Evolutionary conservation across 2,113 vertebrate species (phyloP).

Genomic region (Pandion haliaetus): DNA sequence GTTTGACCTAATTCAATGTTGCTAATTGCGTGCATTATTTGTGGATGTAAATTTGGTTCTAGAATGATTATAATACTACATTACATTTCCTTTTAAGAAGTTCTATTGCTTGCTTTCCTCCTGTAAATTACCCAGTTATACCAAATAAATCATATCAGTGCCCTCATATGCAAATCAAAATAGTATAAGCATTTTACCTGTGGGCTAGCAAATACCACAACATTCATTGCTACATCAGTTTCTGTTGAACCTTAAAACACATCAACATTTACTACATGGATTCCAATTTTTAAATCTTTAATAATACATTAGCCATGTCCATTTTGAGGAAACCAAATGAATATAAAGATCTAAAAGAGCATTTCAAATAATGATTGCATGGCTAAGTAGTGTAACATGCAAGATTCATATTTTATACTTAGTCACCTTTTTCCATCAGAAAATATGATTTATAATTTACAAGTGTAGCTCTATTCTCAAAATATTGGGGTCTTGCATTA

Average conservation of each 20-base stretch:
- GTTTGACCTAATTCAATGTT: background rate
- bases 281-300: constrained; percentile 43
- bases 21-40: background rate
- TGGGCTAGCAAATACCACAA: background rate
- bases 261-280: constrained; percentile 12
- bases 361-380: constrained; percentile 14
- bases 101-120: background rate
- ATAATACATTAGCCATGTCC: constrained; percentile 31
- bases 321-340: constrained; percentile 10
- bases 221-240: constrained; percentile 4
- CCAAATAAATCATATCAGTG: background rate
- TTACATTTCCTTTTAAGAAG: background rate
- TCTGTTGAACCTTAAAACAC: background rate
- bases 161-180: background rate
- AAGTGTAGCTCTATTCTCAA: background rate
- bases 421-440: background rate
- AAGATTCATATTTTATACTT: constrained; percentile 14
- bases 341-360: constrained; percentile 25
- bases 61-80: background rate
- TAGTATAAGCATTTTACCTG: background rate
- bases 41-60: background rate
- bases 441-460: constrained; percentile 13
- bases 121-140: background rate
- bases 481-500: background rate
- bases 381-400: background rate